These are phyloP conservation scores for Lumbricus terrestris DNA, from an alignment of 2,888 invertebrate species.

Conservation along the genomic window DNA sequence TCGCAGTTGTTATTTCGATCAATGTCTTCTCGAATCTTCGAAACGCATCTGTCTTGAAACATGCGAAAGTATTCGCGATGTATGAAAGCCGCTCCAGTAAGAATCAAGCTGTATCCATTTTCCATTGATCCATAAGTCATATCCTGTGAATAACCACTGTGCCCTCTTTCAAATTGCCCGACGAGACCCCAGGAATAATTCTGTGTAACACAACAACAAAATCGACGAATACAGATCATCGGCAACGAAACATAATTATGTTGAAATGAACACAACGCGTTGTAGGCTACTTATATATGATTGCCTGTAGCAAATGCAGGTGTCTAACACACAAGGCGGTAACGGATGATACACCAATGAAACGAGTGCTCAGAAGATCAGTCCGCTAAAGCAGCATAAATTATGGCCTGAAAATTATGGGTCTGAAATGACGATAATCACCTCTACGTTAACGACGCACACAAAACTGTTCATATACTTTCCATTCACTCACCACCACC, in stretches of 20 bases:
- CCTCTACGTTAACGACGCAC: too few species aligned
- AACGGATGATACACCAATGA: too few species aligned
- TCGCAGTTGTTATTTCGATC: not conserved
- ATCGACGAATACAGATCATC: not conserved
- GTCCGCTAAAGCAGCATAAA: too few species aligned
- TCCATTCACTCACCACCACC: too few species aligned
- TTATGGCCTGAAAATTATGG: too few species aligned
- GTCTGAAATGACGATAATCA: too few species aligned
- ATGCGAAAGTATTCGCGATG: slow-evolving; percentile 8
- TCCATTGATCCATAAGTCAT: too few species aligned
- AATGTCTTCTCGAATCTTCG: not conserved
- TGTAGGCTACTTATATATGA: too few species aligned
- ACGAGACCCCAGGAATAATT: not conserved
- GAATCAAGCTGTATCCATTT: not conserved
- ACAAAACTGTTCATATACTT: too few species aligned
- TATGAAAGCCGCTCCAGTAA: not conserved
- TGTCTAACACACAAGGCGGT: too few species aligned
- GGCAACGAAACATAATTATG: not conserved
- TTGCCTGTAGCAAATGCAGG: too few species aligned
- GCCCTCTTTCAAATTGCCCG: not conserved
- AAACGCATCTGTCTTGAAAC: not conserved
- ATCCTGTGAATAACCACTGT: not conserved
- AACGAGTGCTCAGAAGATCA: not conserved
- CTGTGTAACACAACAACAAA: not conserved
- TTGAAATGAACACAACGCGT: too few species aligned